Evolutionary conservation across 2,888 invertebrate species (phyloP), one percentile per base, ranked within the genome.

Genomic region (Eupithecia centaureata): DNA sequence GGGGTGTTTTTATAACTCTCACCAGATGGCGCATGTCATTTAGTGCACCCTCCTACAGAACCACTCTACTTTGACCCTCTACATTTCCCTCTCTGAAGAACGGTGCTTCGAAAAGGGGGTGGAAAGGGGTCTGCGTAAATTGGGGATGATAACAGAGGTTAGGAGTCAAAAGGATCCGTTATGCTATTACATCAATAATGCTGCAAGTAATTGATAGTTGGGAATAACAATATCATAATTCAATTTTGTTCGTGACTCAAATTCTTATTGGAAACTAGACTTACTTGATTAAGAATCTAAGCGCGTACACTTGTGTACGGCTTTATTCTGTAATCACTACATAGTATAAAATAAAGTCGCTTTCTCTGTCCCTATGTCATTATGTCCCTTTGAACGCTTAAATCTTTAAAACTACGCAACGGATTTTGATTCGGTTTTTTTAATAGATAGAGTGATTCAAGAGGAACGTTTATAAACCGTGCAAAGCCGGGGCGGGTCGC

Each of bases 21-120:
- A 80, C 84, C 92, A 93, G 90, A 91, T 92, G 92, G 83, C 87
- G 89, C 84, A 81, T 89, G 91, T 91, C 92, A 91, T 90, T 90
- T 87, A 86, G 82, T 89, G 88, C 87, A 88, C 84, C 87, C 86
- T 85, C 81, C 72, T 71, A 78, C 74, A 62, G 60, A 63, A 73
- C 88, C 84, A 80, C 25, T 28, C 5, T 72, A 63, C 59, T 22
- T 65, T 76, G 83, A 83, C 64, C 87, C 71, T 30, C 71, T n/a
- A 59, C 35, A 72, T 67, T 72, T 61, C 75, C 71, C 38, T 67
- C 63, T 70, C 57, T 22, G 63, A 68, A 65, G 61, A 13, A 65
- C 30, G 27, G 13, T 61, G 32, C 22, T 47, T 59, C 22, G 1
- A 5, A 60, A 18, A 30, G 28, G 51, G 67, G 70, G 69, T 68